phyloP scores from a whole-genome alignment of 23 tunicate genomes.

The Halocynthia aurantium region DNA sequence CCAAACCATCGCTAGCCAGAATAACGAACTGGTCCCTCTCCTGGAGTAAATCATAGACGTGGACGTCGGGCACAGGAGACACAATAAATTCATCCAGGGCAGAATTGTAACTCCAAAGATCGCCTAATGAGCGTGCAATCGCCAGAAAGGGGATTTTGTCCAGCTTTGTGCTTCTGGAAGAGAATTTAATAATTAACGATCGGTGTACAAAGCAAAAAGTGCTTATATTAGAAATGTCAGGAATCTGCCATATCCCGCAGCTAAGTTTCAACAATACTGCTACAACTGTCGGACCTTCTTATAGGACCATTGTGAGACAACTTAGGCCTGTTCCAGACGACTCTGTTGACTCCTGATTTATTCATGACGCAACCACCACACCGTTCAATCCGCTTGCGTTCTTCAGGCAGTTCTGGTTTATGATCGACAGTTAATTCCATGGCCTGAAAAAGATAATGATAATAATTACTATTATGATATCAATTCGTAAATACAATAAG shows the following conservation, averaged over 20 bases:
- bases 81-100: constrained; percentile 78
- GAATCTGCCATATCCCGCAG: too few relatives aligned
- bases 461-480: background rate
- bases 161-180: constrained; percentile 68
- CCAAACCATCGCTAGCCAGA: constrained; percentile 88
- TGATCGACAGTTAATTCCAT: constrained; percentile 86
- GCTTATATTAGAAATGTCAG: too few relatives aligned
- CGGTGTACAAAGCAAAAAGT: too few relatives aligned
- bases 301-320: constrained; percentile 76
- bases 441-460: constrained; percentile 15
- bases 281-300: constrained; percentile 19
- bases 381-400: constrained; percentile 77
- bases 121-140: constrained; percentile 87
- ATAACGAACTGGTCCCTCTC: constrained; percentile 64
- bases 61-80: constrained; percentile 87
- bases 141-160: constrained; percentile 98
- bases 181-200: background rate
- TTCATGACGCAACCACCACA: constrained; percentile 95
- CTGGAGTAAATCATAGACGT: constrained; percentile 58
- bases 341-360: constrained; percentile 91
- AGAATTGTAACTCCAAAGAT: constrained; percentile 91
- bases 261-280: background rate
- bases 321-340: constrained; percentile 94
- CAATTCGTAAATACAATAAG: background rate
- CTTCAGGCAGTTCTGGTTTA: constrained; percentile 78